phyloP scores from a whole-genome alignment of 2,888 invertebrate species.

The Seira musarum region DNA sequence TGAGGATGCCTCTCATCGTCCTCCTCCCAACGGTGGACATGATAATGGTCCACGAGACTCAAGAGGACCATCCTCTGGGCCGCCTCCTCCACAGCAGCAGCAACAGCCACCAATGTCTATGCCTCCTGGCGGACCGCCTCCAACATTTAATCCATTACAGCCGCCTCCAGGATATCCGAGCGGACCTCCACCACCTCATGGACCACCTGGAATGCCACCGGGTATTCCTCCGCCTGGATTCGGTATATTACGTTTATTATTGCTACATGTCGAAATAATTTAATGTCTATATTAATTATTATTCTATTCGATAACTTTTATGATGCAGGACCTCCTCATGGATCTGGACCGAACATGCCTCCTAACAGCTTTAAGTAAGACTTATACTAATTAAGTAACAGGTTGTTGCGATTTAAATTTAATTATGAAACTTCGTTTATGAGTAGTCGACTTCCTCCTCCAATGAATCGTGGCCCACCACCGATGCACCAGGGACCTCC shows the following conservation, averaged over 20 bases:
- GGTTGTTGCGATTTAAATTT: neutral
- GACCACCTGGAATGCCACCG: constrained; percentile 42
- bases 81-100: no score
- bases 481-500: constrained; percentile 58
- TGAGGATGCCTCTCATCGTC: constrained; percentile 54
- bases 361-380: constrained; percentile 43
- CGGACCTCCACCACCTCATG: constrained; percentile 35
- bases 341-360: constrained; percentile 61
- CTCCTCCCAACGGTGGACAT: constrained; percentile 25
- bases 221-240: constrained; percentile 49
- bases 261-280: neutral
- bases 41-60: neutral
- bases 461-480: constrained; percentile 60
- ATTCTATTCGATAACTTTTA: no score
- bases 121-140: constrained; percentile 54
- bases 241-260: constrained; percentile 22
- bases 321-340: constrained; percentile 47
- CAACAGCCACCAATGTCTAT: constrained; percentile 31
- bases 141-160: constrained; percentile 65
- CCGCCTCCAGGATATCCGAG: constrained; percentile 66
- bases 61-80: constrained; percentile 28
- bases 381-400: neutral
- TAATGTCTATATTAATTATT: constrained; percentile 1
- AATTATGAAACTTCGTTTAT: neutral
- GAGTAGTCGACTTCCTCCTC: constrained; percentile 55